Base-by-base conservation (phyloP, 2,113 vertebrate species). In the Plecturocebus donacophilus region DNA sequence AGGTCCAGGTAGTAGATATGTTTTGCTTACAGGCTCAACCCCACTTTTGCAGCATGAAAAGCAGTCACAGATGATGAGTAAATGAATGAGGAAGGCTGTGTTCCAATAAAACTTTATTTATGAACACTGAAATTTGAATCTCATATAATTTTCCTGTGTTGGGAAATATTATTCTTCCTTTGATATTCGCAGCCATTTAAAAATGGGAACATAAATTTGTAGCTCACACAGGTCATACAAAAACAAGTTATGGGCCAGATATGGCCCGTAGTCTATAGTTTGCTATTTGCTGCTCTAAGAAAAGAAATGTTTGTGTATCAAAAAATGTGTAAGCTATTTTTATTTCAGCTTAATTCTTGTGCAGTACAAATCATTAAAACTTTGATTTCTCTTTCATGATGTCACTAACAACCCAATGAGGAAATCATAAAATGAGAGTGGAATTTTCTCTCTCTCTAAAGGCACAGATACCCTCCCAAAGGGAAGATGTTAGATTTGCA, bases 391-490 rank as follows among this genome's bases (percentile, higher is more conserved):
- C 27, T 25, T 88, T 66, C 56, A 47, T 27, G 14, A 82, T 94
- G 45, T 95, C 25, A 49, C 82, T 73, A 64, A 90, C 52, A 32
- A 76, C 81, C 35, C 91, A 71, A 13, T 40, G 81, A 97, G 86
- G 42, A 13, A 64, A 95, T 23, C 38, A 68, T 66, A 82, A n/a
- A 42, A 47, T 38, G 71, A 71, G 56, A 90, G 27, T 54, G 38
- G 76, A 71, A 93, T 88, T 83, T 98, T 97, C 75, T 98, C 42
- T 71, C 47, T 95, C 58, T 56, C 10, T 8, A 20, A n/a, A 90
- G 47, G 38, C 35, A 32, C 4, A 71, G 85, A 11, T 27, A 6
- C 47, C 12, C 20, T 73, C 16, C n/a, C n/a, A 27, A 87, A 81
- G 66, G 54, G 82, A 82, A 40, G 40, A 89, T n/a, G 30, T 21